These are phyloP conservation scores for Tholera decimalis DNA, from an alignment of 2,888 invertebrate species.

Conservation along the genomic window DNA sequence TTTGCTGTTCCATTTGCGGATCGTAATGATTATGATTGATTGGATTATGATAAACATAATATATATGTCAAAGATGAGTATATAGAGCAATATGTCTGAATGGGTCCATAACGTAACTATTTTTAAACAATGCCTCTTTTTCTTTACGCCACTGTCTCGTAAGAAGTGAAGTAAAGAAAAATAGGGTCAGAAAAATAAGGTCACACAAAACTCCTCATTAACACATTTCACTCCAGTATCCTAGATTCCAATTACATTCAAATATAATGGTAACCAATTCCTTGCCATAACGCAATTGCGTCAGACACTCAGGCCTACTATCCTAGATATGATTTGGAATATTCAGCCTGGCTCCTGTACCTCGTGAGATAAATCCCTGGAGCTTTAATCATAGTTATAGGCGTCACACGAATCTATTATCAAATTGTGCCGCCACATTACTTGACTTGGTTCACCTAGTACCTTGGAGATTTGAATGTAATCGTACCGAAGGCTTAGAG, in stretches of 20 bases:
- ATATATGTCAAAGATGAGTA: too few relatives aligned
- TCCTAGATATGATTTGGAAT: constrained; percentile 55
- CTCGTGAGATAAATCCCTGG: constrained; percentile 57
- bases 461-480: constrained; percentile 49
- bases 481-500: constrained; percentile 15
- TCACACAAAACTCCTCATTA: not conserved
- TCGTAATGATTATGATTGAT: not conserved
- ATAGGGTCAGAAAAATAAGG: too few relatives aligned
- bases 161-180: too few relatives aligned
- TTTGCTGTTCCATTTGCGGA: not conserved
- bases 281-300: constrained; percentile 19
- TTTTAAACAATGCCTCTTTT: too few relatives aligned
- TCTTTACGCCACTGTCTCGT: too few relatives aligned
- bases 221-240: not conserved
- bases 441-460: constrained; percentile 51
- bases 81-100: too few relatives aligned
- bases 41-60: too few relatives aligned
- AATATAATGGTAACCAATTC: constrained; percentile 18
- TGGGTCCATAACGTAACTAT: too few relatives aligned
- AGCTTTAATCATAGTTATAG: constrained; percentile 59
- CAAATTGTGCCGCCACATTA: constrained; percentile 57
- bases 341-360: constrained; percentile 45
- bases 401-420: constrained; percentile 62
- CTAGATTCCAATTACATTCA: constrained; percentile 8
- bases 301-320: constrained; percentile 22